phyloP scores from a whole-genome alignment of 2,797 vertebrate genomes.

The Hyperoplus immaculatus region DNA sequence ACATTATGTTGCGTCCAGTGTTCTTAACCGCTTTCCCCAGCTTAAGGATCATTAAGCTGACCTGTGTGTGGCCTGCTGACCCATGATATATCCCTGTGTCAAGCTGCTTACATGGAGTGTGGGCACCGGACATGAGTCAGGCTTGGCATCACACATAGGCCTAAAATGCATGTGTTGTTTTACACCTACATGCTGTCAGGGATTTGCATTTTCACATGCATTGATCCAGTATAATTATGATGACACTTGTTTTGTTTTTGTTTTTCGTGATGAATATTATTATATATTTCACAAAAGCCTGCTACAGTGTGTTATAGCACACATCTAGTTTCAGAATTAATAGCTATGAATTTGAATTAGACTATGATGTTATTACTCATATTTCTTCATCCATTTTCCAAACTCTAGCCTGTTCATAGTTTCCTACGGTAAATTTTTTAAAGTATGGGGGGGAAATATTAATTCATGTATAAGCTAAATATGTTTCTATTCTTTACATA shows the following conservation, averaged over 20 bases:
- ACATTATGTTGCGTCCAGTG: not conserved
- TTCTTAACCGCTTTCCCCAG: not conserved
- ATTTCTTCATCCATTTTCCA: slow-evolving; percentile 28
- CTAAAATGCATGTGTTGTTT: not conserved
- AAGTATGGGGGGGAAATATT: not conserved
- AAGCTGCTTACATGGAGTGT: slow-evolving; percentile 5
- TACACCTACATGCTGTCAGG: not conserved
- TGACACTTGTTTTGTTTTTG: slow-evolving; percentile 19
- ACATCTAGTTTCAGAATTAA: slow-evolving; percentile 1
- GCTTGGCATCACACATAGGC: not conserved
- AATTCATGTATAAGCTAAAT: not conserved
- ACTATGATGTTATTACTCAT: slow-evolving; percentile 11
- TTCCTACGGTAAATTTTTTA: not conserved
- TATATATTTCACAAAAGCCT: slow-evolving; percentile 14
- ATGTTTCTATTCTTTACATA: slow-evolving; percentile 3
- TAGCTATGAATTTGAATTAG: slow-evolving; percentile 39
- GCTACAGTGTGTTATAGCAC: slow-evolving; percentile 1
- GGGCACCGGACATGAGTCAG: not conserved
- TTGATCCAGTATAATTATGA: slow-evolving; percentile 8
- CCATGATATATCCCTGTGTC: not conserved
- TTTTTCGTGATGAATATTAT: slow-evolving; percentile 14
- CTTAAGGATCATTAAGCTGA: not conserved
- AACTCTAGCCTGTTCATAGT: not conserved
- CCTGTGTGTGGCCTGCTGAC: slow-evolving; percentile 9
- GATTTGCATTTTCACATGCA: slow-evolving; percentile 5